Evolutionary conservation across 2,113 vertebrate species (phyloP), one percentile per base, ranked within the genome.

Genomic region (Tragelaphus scriptus): DNA sequence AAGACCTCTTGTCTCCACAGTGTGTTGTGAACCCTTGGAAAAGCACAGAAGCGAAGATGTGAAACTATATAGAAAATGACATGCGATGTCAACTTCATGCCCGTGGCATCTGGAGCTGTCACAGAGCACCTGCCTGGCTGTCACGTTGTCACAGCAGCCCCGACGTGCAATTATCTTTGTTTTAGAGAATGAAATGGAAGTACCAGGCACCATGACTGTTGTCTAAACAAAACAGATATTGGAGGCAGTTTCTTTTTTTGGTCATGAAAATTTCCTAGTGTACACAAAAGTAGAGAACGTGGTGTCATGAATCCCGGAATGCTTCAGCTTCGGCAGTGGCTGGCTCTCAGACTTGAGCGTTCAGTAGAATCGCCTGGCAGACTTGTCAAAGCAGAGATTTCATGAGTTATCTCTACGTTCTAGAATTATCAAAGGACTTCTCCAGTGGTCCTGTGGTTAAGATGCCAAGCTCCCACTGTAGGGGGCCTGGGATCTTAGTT

Each of bases 81-180:
- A 32, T 6, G 14, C 11, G 49, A 14, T 16, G 19, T 12, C 68
- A 88, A 28, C 28, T 32, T 28, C 51, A 14, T 25, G 56, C 71
- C 58, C 16, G 7, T 15, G 49, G 55, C 58, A 36, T 16, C 56
- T 75, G 56, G 55, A 32, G 28, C 40, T 44, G 59, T 65, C 40
- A 19, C 28, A 15, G 88, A 84, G 61, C 0, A 0, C 4, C 59
- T 44, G 36, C n/a, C 0, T 1, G 10, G 19, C 61, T 63, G 0
- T 25, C 10, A 5, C 77, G 1, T 2, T 30, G 55, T 75, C 58
- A 12, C 84, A 71, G 88, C 87, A 65, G 32, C 36, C 30, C 58
- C 6, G 9, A 3, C 19, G 15, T 53, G 44, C 25, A 19, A 3
- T 40, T 28, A 36, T 17, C 19, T 32, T 65, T 94, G 58, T 44